Evolutionary conservation across 2,888 invertebrate species (phyloP).

Genomic region (Chrysodeixis includens): DNA sequence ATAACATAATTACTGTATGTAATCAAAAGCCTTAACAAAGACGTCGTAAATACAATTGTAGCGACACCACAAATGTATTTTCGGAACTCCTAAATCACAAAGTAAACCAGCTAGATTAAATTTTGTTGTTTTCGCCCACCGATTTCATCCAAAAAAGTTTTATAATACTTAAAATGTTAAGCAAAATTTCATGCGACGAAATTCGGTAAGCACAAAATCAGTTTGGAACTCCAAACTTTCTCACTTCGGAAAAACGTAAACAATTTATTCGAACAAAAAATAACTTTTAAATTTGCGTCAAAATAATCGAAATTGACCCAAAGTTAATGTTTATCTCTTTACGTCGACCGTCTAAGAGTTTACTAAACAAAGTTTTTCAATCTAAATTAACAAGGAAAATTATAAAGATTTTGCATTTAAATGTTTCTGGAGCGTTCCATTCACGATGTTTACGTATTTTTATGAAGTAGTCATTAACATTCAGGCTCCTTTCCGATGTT

Average conservation of each 20-base stretch:
- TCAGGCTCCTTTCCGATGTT: constrained; percentile 23
- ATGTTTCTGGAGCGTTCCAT: constrained; percentile 17
- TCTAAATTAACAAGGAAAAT: constrained; percentile 52
- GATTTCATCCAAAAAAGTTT: constrained; percentile 4
- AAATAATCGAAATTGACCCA: constrained; percentile 42
- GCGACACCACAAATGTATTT: too few species aligned
- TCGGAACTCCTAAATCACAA: not conserved
- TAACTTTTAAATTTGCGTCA: constrained; percentile 32
- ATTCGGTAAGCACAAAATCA: constrained; percentile 7
- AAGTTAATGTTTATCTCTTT: constrained; percentile 33
- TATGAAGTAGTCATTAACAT: constrained; percentile 11
- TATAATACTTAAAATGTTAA: constrained; percentile 4
- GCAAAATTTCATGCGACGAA: constrained; percentile 6
- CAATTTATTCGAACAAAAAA: constrained; percentile 36
- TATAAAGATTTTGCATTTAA: constrained; percentile 41
- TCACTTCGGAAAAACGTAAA: constrained; percentile 18
- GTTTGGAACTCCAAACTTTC: constrained; percentile 8
- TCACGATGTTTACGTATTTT: constrained; percentile 6
- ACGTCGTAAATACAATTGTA: too few species aligned
- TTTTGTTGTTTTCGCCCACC: not conserved
- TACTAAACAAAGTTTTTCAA: constrained; percentile 46
- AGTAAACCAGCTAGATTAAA: not conserved
- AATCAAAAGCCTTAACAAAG: too few species aligned
- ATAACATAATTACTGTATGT: too few species aligned
- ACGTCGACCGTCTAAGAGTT: constrained; percentile 21